Conservation (phyloP, 2,888 invertebrate species). For the Phortica magna region DNA sequence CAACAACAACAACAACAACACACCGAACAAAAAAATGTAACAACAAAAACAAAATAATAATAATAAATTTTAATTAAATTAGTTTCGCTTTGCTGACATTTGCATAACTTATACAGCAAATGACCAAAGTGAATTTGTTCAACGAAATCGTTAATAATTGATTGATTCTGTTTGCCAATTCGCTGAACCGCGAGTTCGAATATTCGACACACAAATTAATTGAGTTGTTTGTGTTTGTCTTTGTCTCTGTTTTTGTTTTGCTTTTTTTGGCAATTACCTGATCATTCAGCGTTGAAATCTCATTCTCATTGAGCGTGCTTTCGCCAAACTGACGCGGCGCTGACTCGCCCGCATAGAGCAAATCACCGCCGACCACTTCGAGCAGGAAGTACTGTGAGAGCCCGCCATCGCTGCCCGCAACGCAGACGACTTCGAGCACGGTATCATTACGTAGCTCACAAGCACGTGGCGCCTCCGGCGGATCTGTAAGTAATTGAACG, state of each 20-base stretch:
- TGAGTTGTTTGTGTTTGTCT: not conserved
- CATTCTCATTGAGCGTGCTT: constrained; percentile 79
- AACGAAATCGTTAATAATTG: not conserved
- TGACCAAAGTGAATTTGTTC: not conserved
- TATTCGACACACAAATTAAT: not conserved
- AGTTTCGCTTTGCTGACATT: constrained; percentile 32
- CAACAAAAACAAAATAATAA: not conserved
- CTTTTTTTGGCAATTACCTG: constrained; percentile 79
- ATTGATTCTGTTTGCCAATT: not conserved
- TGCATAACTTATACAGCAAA: constrained; percentile 3
- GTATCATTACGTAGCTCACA: constrained; percentile 86
- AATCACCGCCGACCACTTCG: constrained; percentile 84
- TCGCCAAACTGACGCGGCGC: constrained; percentile 66
- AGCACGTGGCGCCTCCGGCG: constrained; percentile 87
- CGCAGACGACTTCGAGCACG: constrained; percentile 84
- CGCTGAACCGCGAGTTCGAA: not conserved
- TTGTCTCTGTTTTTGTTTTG: not conserved
- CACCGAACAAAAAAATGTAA: not conserved
- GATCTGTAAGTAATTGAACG: constrained; percentile 79
- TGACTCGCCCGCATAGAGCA: constrained; percentile 79
- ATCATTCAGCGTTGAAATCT: constrained; percentile 83
- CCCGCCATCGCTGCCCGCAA: constrained; percentile 89
- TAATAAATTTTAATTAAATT: constrained; percentile 57
- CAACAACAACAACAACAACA: not conserved
- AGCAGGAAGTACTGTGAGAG: constrained; percentile 89